Conservation (phyloP, 2,113 vertebrate species). For the Eudyptes chrysolophus region DNA sequence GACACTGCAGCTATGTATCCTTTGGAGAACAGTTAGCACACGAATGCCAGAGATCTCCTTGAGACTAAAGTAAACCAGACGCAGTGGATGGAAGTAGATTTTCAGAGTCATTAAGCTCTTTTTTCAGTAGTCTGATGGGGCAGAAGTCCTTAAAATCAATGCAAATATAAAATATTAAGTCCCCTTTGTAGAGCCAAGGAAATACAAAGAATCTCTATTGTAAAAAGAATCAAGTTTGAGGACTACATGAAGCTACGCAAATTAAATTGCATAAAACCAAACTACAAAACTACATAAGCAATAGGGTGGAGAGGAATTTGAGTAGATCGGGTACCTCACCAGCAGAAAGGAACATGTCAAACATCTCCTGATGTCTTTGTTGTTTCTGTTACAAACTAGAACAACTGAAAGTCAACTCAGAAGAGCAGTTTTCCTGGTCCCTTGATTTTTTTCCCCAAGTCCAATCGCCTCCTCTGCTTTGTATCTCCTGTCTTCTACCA, state of each 20-base stretch:
- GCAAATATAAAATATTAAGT: neutral
- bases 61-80: neutral
- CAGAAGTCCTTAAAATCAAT: neutral
- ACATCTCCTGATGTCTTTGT: neutral
- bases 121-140: neutral
- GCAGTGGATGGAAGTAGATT: neutral
- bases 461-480: neutral
- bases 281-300: neutral
- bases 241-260: fast-evolving
- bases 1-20: neutral
- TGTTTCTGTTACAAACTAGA: neutral
- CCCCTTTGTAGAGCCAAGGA: neutral
- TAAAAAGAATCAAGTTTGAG: neutral
- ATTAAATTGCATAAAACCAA: neutral
- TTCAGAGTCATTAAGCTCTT: neutral
- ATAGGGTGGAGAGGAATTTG: neutral
- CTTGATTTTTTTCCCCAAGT: neutral
- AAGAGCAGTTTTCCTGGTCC: neutral
- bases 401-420: neutral
- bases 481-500: neutral
- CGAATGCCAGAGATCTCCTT: neutral
- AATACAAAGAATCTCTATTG: neutral
- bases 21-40: neutral
- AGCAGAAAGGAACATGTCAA: neutral
- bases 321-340: neutral